Evolutionary conservation across 2,888 invertebrate species (phyloP), one percentile per base, ranked within the genome.

Genomic region (Zygothrica quintamaculata): DNA sequence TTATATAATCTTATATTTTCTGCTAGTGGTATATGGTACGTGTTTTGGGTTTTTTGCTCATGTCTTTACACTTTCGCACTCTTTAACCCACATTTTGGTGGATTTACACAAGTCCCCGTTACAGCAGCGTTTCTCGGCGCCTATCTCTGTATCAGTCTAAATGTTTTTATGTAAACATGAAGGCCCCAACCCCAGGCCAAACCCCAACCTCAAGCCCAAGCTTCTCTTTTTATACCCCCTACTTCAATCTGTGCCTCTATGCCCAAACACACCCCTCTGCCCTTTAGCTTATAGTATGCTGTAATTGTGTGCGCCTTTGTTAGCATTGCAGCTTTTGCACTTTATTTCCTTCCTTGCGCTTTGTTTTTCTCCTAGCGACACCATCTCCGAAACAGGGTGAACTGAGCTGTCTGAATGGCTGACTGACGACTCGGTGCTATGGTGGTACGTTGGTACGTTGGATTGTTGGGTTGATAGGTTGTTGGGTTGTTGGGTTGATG

Each of bases 251-350:
- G 7, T 9, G 2, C 29, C 29, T 5, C 29, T 5, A 7, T 29
- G 11, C 11, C 9, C 22, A 18, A 3, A 7, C 42, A 16, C 11
- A 22, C 36, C 31, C 44, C 16, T 15, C 6, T 34, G 12, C 2
- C 11, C 26, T 15, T 7, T 1, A 22, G 25, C 11, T 43, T 2
- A 46, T 57, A 61, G 58, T 26, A 61, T 65, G 60, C 66, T 62
- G 73, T 79, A 75, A 79, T 81, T 79, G 75, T 79, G 70, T 75
- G 67, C 75, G 82, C 56, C 80, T 82, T 82, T 82, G 82, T 77
- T 73, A 61, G 70, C 70, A 75, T 66, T 80, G 82, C 79, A 82
- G 79, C 79, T 79, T 80, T 80, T 80, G 82, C 82, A 80, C 80
- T 80, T 79, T 82, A 77, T 79, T 79, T 82, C 82, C 82, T 82